Evolutionary conservation across 2,797 vertebrate species (phyloP), one percentile per base, ranked within the genome.

Genomic region (Erethizon dorsatum): DNA sequence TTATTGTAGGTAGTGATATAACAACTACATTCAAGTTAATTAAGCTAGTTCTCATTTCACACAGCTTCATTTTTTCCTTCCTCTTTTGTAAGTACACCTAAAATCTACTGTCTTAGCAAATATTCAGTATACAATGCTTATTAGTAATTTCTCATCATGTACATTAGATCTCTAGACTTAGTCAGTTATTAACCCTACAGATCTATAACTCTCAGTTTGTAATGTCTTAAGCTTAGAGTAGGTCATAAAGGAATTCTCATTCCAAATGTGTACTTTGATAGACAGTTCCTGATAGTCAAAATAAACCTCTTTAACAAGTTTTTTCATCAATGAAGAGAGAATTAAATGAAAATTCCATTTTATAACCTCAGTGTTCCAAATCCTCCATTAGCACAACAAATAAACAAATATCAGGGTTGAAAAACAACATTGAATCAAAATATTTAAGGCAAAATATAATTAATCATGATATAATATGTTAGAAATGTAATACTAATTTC

Each of bases 401-500:
- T 18, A 86, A 78, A 82, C 8, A 73, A 85, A 65, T 24, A 90
- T 15, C 7, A 71, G 91, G 69, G 28, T 67, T 69, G 24, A 24
- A 77, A 47, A 47, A 18, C 6, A 10, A 90, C 52, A 28, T 4
- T 52, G 52, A 10, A 67, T 37, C 12, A 63, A 73, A 83, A 63
- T 50, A 93, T 82, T 28, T 75, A 56, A 87, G 6, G 7, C 1
- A 67, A 83, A 54, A 61, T 93, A n/a, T 12, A 88, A 75, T 78
- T 88, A 77, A 67, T 71, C 14, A 80, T 71, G 22, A 41, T 61
- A 92, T 0, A 82, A 0, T 12, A 17, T 4, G 5, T 92, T 63
- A 75, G 94, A 69, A 59, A 1, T 83, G 80, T 95, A 13, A 12
- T 26, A 11, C 11, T 89, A 31, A 95, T 85, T 78, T 95, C 37